Evolutionary conservation across 2,113 vertebrate genomes (phyloP), one percentile per base, ranked within the genome.

Genomic region (Lamprotornis superbus): DNA sequence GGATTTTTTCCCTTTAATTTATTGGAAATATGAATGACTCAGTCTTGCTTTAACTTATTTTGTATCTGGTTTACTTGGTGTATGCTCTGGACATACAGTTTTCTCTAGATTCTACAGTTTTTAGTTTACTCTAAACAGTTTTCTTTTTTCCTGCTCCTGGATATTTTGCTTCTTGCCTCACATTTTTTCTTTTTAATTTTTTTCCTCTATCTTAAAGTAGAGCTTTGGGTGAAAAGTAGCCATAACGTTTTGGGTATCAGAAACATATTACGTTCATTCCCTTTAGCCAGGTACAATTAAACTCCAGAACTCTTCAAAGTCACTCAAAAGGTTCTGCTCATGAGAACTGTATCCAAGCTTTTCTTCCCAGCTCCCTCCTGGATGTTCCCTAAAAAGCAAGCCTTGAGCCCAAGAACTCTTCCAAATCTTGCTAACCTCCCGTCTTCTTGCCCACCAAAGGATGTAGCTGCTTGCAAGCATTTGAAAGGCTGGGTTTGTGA

Each of bases 21-120:
- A 91, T 96, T 94, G 89, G 78, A 85, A 94, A 87, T 78, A 37
- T 39, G 70, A 93, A 59, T 90, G 74, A 89, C 68, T 95, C 67
- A 83, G 71, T 83, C 71, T 87, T 86, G 57, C 84, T 92, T 61
- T 91, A 83, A 63, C 53, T 78, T 75, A 76, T 13, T 90, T 87
- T 77, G n/a, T 90, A 47, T 84, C 74, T 87, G 78, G 60, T 83
- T 89, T 94, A 77, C 83, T 89, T 12, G 5, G 35, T 73, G 35
- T 20, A 6, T 57, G 39, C 64, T 89, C 44, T 90, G 88, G 69
- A 87, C 59, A 71, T 91, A 84, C 42, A 75, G 28, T 42, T 42
- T 42, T 42, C 40, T 42, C 40, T 42, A 42, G 40, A 13, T 42
- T 42, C 40, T 42, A 42, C 40, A 42, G 40, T 42, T 42, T 42